Evolutionary conservation across 1,140 invertebrate species (phyloP), one percentile per base, ranked within the genome.

Genomic region (Eueides isabella): DNA sequence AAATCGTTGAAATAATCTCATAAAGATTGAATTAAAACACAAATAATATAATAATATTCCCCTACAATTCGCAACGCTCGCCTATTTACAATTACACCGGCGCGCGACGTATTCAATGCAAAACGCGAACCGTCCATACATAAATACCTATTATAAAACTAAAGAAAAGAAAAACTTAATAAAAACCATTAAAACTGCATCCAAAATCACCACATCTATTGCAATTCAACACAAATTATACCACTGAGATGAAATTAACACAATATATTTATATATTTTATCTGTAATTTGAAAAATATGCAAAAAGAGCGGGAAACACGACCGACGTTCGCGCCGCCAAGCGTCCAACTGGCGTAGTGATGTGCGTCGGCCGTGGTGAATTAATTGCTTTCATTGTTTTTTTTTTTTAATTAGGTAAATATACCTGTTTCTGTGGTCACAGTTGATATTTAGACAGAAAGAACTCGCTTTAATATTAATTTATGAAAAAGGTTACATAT

Each of bases 301-400:
- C 61, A 41, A 78, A 72, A 68, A 68, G 62, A 72, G 72, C 76
- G 76, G 68, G 35, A 69, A 71, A 73, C 76, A 72, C 76, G 76
- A 62, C 69, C 73, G 67, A 41, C 67, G 31, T 70, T 48, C 70
- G 62, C 73, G 70, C 73, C 67, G 76, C 29, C 67, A 48, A 26
- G 67, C 72, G 76, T 72, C 33, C 72, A 66, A 78, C 76, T 78
- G 70, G 11, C 48, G 33, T 72, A 72, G 72, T 74, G 72, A 66
- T 72, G 70, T 68, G 35, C 29, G 41, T 38, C 5, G 35, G 16
- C 35, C 14, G 35, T 71, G 30, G 67, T 35, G 48, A 55, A 55
- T 38, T 26, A 63, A 63, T 26, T 41, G n/a, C 19, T 69, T 7
- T n/a, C 67, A 35, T 69, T 55, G 19, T 55, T 55, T 23, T 55